Evolutionary conservation across 92 coral and sea anemone genomes (phyloP).

Genomic region (Parazoanthus swiftii): DNA sequence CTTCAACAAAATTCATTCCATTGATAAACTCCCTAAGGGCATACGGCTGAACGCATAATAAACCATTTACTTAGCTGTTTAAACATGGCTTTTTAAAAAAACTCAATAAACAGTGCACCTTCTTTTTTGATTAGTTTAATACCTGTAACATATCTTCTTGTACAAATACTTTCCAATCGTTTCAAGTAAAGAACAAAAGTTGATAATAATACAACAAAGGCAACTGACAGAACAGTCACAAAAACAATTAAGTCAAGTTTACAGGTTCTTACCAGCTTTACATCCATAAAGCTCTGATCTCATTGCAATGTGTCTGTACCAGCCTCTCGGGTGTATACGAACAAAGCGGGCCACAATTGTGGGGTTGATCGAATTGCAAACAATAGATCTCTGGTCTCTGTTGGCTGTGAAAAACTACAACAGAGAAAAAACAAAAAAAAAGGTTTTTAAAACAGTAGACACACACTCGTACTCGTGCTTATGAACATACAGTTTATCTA

Average conservation of each 20-base stretch:
- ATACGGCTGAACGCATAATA: too few relatives aligned
- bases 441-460: background rate
- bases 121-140: too few relatives aligned
- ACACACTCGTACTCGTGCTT: background rate
- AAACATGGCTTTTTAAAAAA: too few relatives aligned
- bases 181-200: background rate
- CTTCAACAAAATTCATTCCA: too few relatives aligned
- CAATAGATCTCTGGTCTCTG: slow-evolving; percentile 40
- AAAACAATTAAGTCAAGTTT: background rate
- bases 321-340: slow-evolving; percentile 42
- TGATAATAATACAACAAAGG: background rate
- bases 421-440: background rate
- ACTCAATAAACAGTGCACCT: too few relatives aligned
- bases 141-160: too few relatives aligned
- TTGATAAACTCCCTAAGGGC: too few relatives aligned
- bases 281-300: slow-evolving; percentile 40
- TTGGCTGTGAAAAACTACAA: slow-evolving; percentile 29
- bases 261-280: slow-evolving; percentile 34
- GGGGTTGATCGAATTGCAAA: slow-evolving; percentile 37
- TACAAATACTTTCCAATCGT: background rate
- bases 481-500: background rate
- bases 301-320: slow-evolving; percentile 42
- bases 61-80: too few relatives aligned
- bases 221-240: background rate
- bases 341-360: slow-evolving; percentile 31